phyloP scores from a whole-genome alignment of 2,797 vertebrate species.

The Phylloscopus collybita region DNA sequence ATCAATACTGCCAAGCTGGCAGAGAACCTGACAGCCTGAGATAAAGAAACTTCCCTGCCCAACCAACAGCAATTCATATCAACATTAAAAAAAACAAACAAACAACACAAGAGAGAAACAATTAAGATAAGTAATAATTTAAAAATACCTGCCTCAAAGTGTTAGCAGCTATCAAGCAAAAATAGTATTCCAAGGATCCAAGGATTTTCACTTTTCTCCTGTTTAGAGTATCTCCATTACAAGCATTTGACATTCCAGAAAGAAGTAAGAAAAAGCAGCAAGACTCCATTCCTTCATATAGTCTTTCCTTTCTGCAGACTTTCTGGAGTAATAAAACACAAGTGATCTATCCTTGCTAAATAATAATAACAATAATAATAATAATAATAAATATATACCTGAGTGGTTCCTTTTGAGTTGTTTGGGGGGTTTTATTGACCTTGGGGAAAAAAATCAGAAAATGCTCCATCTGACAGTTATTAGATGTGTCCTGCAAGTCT shows the following conservation, averaged over 20 bases:
- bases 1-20: conserved; percentile 31
- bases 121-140: neutral
- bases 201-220: neutral
- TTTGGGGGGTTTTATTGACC: rapidly evolving
- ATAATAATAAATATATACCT: too few species aligned
- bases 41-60: conserved; percentile 49
- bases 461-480: neutral
- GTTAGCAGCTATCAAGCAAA: neutral
- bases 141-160: neutral
- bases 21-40: conserved; percentile 36
- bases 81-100: neutral
- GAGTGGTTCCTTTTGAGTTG: neutral
- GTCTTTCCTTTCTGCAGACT: neutral
- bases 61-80: neutral
- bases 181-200: rapidly evolving
- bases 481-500: neutral
- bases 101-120: neutral
- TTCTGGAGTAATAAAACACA: neutral
- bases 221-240: neutral
- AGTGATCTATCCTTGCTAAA: neutral
- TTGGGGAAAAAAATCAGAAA: neutral
- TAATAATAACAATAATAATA: neutral
- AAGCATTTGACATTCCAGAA: neutral
- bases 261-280: neutral
- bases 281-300: neutral